These are phyloP conservation scores for Synodontis membranacea DNA, from an alignment of 2,113 vertebrate genomes.

Conservation along the genomic window DNA sequence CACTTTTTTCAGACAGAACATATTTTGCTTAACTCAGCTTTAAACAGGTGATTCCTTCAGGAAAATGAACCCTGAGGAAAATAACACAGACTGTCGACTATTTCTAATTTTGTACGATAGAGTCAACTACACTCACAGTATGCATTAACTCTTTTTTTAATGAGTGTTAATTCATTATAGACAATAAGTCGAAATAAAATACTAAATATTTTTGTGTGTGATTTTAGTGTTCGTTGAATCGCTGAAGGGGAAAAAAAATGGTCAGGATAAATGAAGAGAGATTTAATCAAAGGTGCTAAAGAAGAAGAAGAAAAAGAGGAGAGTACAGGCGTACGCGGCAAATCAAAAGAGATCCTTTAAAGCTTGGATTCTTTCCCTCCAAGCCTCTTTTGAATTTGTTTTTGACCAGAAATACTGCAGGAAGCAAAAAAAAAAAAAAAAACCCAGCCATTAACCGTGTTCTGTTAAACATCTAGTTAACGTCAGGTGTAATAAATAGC, in stretches of 20 bases:
- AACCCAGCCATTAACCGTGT: neutral
- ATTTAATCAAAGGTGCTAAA: neutral
- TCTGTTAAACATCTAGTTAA: neutral
- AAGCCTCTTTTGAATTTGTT: neutral
- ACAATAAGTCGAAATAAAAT: neutral
- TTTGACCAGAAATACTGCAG: too few relatives aligned
- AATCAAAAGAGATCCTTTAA: neutral
- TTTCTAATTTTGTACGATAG: neutral
- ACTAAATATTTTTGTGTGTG: neutral
- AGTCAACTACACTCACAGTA: too few relatives aligned
- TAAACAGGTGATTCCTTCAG: neutral
- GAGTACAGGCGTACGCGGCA: neutral
- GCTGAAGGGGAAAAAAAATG: neutral
- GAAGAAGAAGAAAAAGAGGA: neutral
- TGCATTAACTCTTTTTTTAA: neutral
- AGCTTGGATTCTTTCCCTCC: neutral
- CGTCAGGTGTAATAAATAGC: neutral
- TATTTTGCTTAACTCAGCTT: neutral
- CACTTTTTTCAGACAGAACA: neutral
- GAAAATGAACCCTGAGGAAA: neutral
- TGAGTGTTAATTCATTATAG: neutral
- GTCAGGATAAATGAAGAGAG: neutral
- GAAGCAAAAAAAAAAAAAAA: too few relatives aligned
- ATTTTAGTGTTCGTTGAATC: neutral
- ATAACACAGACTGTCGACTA: neutral